Percentiles rank a stretch among this genome's conserved stretches.
Evolutionary conservation across 1,140 invertebrate species (phyloP).

Genomic region (Zaprionus davidi): DNA sequence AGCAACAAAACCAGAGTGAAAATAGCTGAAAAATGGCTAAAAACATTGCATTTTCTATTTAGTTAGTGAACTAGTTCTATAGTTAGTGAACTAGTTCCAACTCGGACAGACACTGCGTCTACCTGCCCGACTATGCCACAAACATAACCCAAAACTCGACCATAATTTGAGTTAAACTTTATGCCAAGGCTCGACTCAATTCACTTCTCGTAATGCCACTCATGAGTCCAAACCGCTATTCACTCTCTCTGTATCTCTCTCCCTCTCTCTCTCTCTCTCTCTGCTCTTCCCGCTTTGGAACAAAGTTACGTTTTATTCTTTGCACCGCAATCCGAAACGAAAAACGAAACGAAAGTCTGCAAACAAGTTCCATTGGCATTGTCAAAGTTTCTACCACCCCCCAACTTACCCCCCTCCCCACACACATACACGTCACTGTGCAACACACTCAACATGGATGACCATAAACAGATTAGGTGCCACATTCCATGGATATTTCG

Average conservation of each 20-base stretch:
- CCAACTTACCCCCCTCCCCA: no score
- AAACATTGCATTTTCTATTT: not conserved
- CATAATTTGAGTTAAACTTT: conserved; percentile 10
- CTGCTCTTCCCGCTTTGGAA: not conserved
- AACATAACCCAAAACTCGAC: conserved; percentile 6
- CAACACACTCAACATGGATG: not conserved
- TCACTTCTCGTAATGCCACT: not conserved
- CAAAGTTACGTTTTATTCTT: not conserved
- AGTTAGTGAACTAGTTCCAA: conserved; percentile 3
- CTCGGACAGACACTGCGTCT: not conserved
- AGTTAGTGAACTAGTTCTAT: not conserved
- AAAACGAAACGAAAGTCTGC: not conserved
- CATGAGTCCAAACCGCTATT: conserved; percentile 1
- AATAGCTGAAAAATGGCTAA: conserved; percentile 4
- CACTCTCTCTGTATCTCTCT: not conserved
- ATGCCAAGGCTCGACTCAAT: conserved; percentile 1
- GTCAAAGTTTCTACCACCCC: not conserved
- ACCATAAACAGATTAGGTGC: not conserved
- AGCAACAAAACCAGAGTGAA: not conserved
- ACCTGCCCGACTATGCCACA: not conserved
- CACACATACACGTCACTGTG: no score
- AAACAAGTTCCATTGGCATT: not conserved
- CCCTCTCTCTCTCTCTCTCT: not conserved
- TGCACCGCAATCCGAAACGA: not conserved
- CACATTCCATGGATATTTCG: not conserved